phyloP scores from a whole-genome alignment of 2,113 vertebrate genomes.

The Mirza zaza region DNA sequence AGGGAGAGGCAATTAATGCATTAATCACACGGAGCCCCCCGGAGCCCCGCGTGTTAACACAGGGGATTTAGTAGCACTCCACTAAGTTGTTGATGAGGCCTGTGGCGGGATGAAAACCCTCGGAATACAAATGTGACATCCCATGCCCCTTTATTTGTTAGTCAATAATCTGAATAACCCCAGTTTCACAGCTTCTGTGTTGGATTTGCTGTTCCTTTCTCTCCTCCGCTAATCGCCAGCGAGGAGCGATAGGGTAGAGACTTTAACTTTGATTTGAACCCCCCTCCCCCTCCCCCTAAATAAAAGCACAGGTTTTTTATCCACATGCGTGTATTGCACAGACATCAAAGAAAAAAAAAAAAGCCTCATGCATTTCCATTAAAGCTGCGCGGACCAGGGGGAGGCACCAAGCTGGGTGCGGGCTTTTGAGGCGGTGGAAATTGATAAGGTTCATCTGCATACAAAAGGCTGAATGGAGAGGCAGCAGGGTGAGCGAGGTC shows the following conservation, averaged over 20 bases:
- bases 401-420: slow-evolving; percentile 81
- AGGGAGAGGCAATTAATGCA: slow-evolving; percentile 71
- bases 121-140: slow-evolving; percentile 75
- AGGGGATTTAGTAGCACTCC: slow-evolving; percentile 64
- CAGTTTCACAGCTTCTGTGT: slow-evolving; percentile 71
- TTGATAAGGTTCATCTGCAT: slow-evolving; percentile 91
- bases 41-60: slow-evolving; percentile 36
- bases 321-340: slow-evolving; percentile 78
- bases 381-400: slow-evolving; percentile 72
- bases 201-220: slow-evolving; percentile 64
- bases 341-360: slow-evolving; percentile 76
- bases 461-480: slow-evolving; percentile 89
- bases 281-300: slow-evolving; percentile 57
- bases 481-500: slow-evolving; percentile 86
- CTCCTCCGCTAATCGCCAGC: slow-evolving; percentile 54
- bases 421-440: slow-evolving; percentile 85
- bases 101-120: slow-evolving; percentile 59
- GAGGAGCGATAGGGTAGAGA: slow-evolving; percentile 13
- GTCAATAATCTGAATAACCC: slow-evolving; percentile 75
- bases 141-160: slow-evolving; percentile 68
- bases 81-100: slow-evolving; percentile 57
- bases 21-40: slow-evolving; percentile 58
- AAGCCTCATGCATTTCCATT: slow-evolving; percentile 79
- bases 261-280: slow-evolving; percentile 76
- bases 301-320: slow-evolving; percentile 76